Conservation (phyloP, 1,140 invertebrate genomes). For the Papilio machaon region DNA sequence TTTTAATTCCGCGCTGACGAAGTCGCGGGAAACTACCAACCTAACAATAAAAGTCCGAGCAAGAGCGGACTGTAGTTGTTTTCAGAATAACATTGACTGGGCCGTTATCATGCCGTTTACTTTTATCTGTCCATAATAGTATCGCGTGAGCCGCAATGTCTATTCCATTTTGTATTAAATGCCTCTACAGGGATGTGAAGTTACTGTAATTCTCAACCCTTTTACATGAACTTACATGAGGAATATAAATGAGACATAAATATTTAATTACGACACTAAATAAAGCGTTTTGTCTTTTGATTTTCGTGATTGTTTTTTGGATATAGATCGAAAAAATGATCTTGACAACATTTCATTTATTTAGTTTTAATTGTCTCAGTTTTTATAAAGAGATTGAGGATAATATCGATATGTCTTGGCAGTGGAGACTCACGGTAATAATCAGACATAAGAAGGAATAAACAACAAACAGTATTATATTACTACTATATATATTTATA, state of each 20-base stretch:
- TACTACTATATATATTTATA: too few relatives aligned
- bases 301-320: not conserved
- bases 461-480: too few relatives aligned
- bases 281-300: too few relatives aligned
- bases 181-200: not conserved
- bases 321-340: not conserved
- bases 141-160: not conserved
- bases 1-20: too few relatives aligned
- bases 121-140: slow-evolving; percentile 14
- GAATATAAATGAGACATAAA: not conserved
- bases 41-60: not conserved
- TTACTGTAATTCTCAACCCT: not conserved
- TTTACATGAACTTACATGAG: not conserved
- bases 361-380: too few relatives aligned
- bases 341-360: too few relatives aligned
- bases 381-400: too few relatives aligned
- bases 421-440: too few relatives aligned
- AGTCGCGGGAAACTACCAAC: too few relatives aligned
- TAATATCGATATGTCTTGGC: too few relatives aligned
- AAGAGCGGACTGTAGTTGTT: not conserved
- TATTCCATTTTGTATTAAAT: not conserved
- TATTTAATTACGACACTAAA: not conserved
- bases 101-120: not conserved
- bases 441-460: too few relatives aligned
- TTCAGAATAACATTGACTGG: not conserved